Evolutionary conservation across 2,888 invertebrate genomes (phyloP).

Genomic region (Aspidiotus rigidus): DNA sequence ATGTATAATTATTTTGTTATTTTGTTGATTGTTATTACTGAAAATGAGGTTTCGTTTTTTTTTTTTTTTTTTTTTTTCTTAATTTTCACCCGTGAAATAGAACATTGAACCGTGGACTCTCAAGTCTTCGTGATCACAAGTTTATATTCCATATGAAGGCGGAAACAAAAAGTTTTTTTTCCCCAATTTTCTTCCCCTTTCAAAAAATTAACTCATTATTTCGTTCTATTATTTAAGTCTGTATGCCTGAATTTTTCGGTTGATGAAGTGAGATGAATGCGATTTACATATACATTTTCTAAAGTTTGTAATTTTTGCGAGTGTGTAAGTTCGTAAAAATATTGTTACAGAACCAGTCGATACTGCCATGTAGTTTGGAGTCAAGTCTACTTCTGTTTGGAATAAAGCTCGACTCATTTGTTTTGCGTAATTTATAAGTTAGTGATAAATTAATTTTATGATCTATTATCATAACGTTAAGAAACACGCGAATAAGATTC

Average conservation of each 20-base stretch:
- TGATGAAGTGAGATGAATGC: not conserved
- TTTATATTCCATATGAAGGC: no score
- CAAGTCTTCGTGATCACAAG: no score
- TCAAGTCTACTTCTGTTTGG: slow-evolving; percentile 2
- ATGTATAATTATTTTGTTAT: not conserved
- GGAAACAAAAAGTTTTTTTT: no score
- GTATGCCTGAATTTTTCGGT: slow-evolving; percentile 3
- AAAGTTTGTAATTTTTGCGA: slow-evolving; percentile 25
- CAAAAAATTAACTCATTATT: no score
- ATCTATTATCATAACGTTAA: not conserved
- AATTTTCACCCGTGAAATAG: no score
- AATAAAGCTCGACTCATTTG: slow-evolving; percentile 14
- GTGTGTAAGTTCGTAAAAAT: not conserved
- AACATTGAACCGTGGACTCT: no score
- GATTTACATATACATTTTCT: slow-evolving; percentile 3
- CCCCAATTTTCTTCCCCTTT: no score
- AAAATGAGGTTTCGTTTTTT: not conserved
- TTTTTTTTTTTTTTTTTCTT: no score
- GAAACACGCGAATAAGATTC: no score
- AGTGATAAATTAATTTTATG: not conserved
- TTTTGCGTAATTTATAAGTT: slow-evolving; percentile 20
- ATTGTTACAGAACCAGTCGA: slow-evolving; percentile 23
- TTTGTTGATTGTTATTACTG: not conserved
- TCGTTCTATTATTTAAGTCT: not conserved
- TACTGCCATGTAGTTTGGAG: slow-evolving; percentile 31